phyloP scores from a whole-genome alignment of 2,888 invertebrate genomes.

The Andricus quercusramuli region DNA sequence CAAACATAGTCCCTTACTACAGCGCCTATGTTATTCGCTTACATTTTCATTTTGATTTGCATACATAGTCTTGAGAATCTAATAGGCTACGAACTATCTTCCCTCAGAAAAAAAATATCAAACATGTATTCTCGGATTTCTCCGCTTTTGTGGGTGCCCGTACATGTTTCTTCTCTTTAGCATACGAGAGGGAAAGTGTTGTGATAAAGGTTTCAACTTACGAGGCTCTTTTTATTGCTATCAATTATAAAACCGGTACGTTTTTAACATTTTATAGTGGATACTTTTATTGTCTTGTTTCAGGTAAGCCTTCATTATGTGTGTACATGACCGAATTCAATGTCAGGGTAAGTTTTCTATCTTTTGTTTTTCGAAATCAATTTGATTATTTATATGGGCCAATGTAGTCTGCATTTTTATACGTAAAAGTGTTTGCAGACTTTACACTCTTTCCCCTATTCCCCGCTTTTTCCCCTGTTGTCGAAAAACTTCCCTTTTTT shows the following conservation, averaged over 20 bases:
- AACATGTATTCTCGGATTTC: constrained; percentile 19
- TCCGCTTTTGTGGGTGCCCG: constrained; percentile 4
- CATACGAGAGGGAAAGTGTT: constrained; percentile 7
- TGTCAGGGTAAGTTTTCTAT: neutral
- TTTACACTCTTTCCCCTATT: too few species aligned
- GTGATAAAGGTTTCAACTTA: neutral
- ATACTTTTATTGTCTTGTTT: constrained; percentile 11
- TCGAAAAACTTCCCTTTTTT: too few species aligned
- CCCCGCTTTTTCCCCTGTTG: too few species aligned
- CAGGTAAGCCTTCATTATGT: constrained; percentile 21
- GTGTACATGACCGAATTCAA: neutral
- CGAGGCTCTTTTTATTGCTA: neutral
- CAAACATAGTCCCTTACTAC: constrained; percentile 29
- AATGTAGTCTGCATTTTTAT: too few species aligned
- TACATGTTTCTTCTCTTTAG: neutral
- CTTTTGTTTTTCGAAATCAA: neutral
- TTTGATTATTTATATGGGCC: neutral
- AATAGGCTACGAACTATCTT: constrained; percentile 25
- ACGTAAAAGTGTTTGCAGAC: too few species aligned
- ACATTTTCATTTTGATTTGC: constrained; percentile 39
- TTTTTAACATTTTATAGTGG: constrained; percentile 25
- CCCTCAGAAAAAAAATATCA: constrained; percentile 8
- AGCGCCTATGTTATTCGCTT: constrained; percentile 23
- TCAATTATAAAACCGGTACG: neutral
- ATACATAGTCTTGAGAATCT: constrained; percentile 17